Evolutionary conservation across 2,113 vertebrate species (phyloP).

Genomic region (Dromas ardeola): DNA sequence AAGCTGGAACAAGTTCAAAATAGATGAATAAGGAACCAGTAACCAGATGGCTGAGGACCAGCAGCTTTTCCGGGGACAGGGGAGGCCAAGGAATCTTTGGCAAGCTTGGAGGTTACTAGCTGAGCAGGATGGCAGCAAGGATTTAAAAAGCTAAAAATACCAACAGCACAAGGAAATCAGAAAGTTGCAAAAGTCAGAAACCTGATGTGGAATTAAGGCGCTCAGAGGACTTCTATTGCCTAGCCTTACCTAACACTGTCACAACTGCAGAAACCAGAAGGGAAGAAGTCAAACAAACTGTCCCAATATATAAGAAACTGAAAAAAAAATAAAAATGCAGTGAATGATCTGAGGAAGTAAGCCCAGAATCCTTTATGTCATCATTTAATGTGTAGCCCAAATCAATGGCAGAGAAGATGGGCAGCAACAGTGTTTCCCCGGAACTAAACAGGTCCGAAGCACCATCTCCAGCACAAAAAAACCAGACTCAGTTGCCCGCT

Average conservation of each 20-base stretch:
- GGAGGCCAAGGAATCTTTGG: constrained; percentile 68
- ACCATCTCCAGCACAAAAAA: neutral
- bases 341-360: neutral
- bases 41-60: constrained; percentile 68
- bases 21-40: constrained; percentile 64
- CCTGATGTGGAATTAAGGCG: neutral
- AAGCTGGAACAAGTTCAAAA: constrained; percentile 53
- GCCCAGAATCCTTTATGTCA: neutral
- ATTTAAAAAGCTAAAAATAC: constrained; percentile 67
- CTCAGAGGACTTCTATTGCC: neutral
- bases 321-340: neutral
- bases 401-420: neutral
- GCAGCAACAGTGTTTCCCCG: neutral
- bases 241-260: neutral
- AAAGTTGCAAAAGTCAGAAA: constrained; percentile 54
- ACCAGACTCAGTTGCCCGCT: neutral
- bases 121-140: constrained; percentile 17
- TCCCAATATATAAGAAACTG: neutral
- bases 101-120: constrained; percentile 61
- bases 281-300: neutral
- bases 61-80: constrained; percentile 64
- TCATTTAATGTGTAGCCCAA: neutral
- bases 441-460: neutral
- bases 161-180: constrained; percentile 53
- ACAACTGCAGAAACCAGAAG: neutral